Base-by-base conservation (phyloP, 2,113 vertebrate species). In the Apodemus speciosus region DNA sequence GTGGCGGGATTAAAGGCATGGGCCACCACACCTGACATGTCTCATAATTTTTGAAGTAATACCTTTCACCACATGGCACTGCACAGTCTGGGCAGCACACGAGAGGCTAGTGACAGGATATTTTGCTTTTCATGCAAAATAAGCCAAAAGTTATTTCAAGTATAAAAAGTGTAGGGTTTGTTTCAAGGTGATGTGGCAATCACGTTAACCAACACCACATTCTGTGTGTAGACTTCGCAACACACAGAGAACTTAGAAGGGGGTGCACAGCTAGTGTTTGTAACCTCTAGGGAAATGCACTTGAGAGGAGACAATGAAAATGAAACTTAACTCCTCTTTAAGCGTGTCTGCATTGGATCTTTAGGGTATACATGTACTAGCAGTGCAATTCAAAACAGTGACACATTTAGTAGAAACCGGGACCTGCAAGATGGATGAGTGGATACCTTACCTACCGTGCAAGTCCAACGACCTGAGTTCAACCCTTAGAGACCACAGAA, bases 321-420 rank as follows among this genome's bases (percentile, higher is more conserved):
- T 58, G 2, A 90, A 96, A 79, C 69, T 85, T 56, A 64, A 72
- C 25, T 77, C 76, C 51, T 91, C 43, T 51, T 35, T 79, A 90
- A 49, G 76, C 27, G 23, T 30, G 18, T 71, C 53, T 56, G 38
- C 62, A 32, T 88, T 49, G 72, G 25, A 56, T 60, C 58, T n/a
- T 93, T 96, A 79, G 27, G 40, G 62, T 75, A 60, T 53, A 1
- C 16, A 62, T 15, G 7, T 9, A 80, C 60, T 75, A 40, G 16
- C 62, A 51, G 84, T 88, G 10, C 80, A 49, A 87, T 53, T 90
- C 40, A 66, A 43, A 83, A 81, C 35, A 71, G 62, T 16, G 10
- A 75, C 14, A 5, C 38, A 87, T 84, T 69, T 66, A 46, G 53
- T 38, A 58, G 35, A 80, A 56, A 27, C 77, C 6, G 0, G 35